phyloP scores from a whole-genome alignment of 1,140 invertebrate genomes.

The Sitophilus oryzae region DNA sequence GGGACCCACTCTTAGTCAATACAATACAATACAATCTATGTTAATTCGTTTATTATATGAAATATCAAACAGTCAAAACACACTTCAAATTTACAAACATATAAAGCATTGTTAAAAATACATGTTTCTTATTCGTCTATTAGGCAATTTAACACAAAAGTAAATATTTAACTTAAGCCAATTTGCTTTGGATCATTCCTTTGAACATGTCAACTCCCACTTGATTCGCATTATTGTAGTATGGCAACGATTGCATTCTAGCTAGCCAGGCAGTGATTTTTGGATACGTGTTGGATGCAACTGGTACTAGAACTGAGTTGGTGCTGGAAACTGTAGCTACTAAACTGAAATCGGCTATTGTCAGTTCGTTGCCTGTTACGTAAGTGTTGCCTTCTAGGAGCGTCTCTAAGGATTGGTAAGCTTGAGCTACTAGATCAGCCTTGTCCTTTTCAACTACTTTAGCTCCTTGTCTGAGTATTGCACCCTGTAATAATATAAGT shows the following conservation, averaged over 20 bases:
- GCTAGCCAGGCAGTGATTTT: constrained; percentile 28
- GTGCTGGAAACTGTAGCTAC: constrained; percentile 33
- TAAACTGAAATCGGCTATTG: constrained; percentile 48
- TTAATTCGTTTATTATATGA: too few species aligned
- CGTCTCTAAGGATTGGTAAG: constrained; percentile 25
- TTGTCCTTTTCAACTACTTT: constrained; percentile 33
- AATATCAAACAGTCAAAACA: too few species aligned
- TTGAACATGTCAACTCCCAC: constrained; percentile 30
- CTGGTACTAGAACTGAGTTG: constrained; percentile 37
- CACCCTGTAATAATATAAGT: constrained; percentile 13
- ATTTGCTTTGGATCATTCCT: constrained; percentile 26
- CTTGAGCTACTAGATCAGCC: constrained; percentile 26
- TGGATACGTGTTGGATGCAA: constrained; percentile 31
- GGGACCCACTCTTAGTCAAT: too few species aligned
- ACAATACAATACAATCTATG: too few species aligned
- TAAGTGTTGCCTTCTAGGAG: constrained; percentile 24
- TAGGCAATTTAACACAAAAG: too few species aligned
- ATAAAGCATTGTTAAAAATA: too few species aligned
- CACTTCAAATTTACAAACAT: too few species aligned
- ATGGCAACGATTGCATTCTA: constrained; percentile 31
- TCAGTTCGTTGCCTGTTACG: constrained; percentile 43
- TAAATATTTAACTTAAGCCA: constrained; percentile 14
- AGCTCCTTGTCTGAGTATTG: constrained; percentile 26
- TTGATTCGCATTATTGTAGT: constrained; percentile 32
- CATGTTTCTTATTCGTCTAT: too few species aligned